Evolutionary conservation across 2,113 vertebrate genomes (phyloP).

Genomic region (Melozone crissalis): DNA sequence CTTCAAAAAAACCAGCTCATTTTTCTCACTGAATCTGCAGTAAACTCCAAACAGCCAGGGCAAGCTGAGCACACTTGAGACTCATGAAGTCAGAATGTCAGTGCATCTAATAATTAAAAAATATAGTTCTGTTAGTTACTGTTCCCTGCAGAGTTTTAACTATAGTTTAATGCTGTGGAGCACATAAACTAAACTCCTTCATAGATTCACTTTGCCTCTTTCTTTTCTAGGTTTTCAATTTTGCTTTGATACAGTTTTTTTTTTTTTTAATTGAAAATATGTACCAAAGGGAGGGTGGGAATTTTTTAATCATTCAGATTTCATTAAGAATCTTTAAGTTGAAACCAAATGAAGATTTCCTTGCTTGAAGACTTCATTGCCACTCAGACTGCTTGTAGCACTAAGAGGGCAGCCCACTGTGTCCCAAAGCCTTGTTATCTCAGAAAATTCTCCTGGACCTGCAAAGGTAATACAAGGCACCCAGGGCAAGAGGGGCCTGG

Average conservation of each 20-base stretch:
- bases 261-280: background rate
- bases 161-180: background rate
- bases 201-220: background rate
- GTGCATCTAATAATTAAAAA: slow-evolving; percentile 13
- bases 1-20: background rate
- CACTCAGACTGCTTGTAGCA: background rate
- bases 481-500: background rate
- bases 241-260: background rate
- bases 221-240: background rate
- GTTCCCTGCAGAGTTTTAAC: slow-evolving; percentile 6
- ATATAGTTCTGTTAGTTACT: background rate
- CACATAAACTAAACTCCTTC: background rate
- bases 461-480: background rate
- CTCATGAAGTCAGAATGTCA: background rate
- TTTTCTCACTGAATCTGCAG: slow-evolving; percentile 18
- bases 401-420: background rate
- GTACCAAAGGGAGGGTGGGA: background rate
- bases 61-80: background rate
- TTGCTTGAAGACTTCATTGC: background rate
- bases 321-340: background rate
- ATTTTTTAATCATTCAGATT: background rate
- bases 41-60: background rate
- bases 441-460: background rate
- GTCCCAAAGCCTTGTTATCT: background rate
- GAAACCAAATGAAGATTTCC: background rate